phyloP scores from a whole-genome alignment of 2,113 vertebrate genomes.

The Grallaria varia region DNA sequence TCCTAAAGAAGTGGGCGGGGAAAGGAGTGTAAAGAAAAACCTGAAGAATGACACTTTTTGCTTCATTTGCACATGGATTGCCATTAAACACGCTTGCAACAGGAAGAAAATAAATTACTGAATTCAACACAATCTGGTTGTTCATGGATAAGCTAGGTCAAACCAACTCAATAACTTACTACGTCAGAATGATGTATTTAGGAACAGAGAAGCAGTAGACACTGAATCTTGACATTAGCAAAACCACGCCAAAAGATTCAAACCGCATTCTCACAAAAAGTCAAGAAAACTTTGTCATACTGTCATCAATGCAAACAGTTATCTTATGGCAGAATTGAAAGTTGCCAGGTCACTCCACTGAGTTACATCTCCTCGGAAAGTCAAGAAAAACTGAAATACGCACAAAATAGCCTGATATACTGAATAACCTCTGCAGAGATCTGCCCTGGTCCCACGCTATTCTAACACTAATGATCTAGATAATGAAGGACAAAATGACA shows the following conservation, averaged over 20 bases:
- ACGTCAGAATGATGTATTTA: not conserved
- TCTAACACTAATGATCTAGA: not conserved
- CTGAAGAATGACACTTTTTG: not conserved
- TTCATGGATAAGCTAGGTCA: not conserved
- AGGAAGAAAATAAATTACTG: not conserved
- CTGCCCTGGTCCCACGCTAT: not conserved
- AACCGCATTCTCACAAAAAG: not conserved
- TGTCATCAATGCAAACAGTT: not conserved
- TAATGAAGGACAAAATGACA: not conserved
- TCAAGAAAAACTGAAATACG: not conserved
- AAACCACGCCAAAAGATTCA: not conserved
- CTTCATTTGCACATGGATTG: not conserved
- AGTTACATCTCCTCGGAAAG: not conserved
- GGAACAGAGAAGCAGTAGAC: not conserved
- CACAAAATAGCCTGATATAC: not conserved
- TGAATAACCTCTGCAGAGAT: not conserved
- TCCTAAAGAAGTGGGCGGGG: not conserved
- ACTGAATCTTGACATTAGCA: not conserved
- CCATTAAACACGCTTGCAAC: not conserved
- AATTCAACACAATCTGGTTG: not conserved
- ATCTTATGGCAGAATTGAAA: not conserved
- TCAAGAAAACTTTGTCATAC: not conserved
- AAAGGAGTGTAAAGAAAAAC: not conserved
- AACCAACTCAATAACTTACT: not conserved
- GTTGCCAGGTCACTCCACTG: not conserved